Evolutionary conservation across 2,888 invertebrate species (phyloP).

Genomic region (Prosopocoilus inquinatus): DNA sequence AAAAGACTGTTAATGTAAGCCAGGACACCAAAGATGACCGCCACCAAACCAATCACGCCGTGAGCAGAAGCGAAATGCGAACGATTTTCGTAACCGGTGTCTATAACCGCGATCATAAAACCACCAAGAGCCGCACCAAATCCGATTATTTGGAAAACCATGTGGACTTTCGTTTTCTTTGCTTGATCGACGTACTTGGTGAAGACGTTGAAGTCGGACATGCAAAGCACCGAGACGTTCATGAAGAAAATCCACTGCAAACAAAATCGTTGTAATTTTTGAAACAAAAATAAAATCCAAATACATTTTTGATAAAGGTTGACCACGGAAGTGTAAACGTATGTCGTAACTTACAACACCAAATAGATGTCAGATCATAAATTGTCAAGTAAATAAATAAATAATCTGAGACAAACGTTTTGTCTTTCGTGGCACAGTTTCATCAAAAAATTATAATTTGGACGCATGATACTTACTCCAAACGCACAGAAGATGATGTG

Average conservation of each 20-base stretch:
- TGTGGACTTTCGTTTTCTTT: conserved; percentile 39
- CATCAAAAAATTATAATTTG: too few relatives aligned
- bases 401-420: too few relatives aligned
- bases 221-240: conserved; percentile 42
- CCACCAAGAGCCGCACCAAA: conserved; percentile 35
- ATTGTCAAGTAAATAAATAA: too few relatives aligned
- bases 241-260: conserved; percentile 46
- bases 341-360: too few relatives aligned
- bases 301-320: too few relatives aligned
- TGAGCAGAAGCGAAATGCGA: conserved; percentile 43
- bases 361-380: too few relatives aligned
- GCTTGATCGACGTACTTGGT: conserved; percentile 30
- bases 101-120: conserved; percentile 37
- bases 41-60: conserved; percentile 41
- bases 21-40: conserved; percentile 34
- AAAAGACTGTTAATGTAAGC: conserved; percentile 39
- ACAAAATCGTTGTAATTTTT: neutral
- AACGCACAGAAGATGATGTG: conserved; percentile 14
- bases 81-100: conserved; percentile 38
- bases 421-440: too few relatives aligned
- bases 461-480: conserved; percentile 9
- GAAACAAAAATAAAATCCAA: neutral
- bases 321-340: too few relatives aligned
- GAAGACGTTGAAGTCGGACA: conserved; percentile 41
- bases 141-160: conserved; percentile 37